Evolutionary conservation across 1,140 invertebrate species (phyloP), one percentile per base, ranked within the genome.

Genomic region (Cataglyphis hispanica): DNA sequence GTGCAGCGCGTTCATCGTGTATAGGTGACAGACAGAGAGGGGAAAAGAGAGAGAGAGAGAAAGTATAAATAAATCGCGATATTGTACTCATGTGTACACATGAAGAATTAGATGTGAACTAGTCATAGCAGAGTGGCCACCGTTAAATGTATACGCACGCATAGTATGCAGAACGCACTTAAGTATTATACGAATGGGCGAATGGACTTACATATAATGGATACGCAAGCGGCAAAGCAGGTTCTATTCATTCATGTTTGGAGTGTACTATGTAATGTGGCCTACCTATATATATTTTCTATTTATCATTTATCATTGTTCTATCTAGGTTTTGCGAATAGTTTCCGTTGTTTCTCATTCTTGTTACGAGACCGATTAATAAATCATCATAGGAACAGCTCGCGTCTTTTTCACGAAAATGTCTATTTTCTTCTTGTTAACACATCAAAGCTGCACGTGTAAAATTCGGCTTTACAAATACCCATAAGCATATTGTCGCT

Each of bases 191-290:
- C 84, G 84, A 84, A 85, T 67, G 85, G 64, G n/a, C 77, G 75
- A 27, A 56, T 60, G 70, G 50, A 85, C 91, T 93, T 93, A n/a
- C n/a, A n/a, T n/a, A 93, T 94, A 94, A 94, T 94, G 93, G 93
- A 88, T 93, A 94, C 94, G 93, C 92, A 94, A 94, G 93, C 91
- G 90, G 92, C 90, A 89, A 90, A 93, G 93, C 93, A 94, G 93
- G 93, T 94, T 94, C 92, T 93, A 93, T 94, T 94, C 94, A 94
- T 94, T 94, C 94, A 94, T 93, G 91, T 91, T 89, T 86, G 86
- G 92, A 90, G 91, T 83, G 66, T 91, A 91, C 91, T 91, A 92
- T 46, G 16, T 40, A 40, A 40, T 40, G 91, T 93, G 90, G 91
- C 89, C 91, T 93, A 92, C 90, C 75, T 93, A 92, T 92, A 46